Conservation (phyloP, 2,113 vertebrate genomes). For the Gasterosteus nipponicus region DNA sequence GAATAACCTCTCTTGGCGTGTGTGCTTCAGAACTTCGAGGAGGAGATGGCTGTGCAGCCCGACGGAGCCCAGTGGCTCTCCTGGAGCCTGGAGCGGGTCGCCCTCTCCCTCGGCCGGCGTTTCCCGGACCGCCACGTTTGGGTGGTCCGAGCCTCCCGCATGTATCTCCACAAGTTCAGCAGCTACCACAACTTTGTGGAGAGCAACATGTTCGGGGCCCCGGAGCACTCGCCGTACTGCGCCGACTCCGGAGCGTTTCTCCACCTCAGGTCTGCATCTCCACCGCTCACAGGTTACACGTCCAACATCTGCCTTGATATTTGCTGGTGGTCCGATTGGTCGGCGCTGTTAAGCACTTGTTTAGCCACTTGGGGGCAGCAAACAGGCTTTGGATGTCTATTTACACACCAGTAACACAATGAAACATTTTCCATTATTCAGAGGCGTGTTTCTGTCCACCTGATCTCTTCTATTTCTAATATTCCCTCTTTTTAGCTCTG, state of each 20-base stretch:
- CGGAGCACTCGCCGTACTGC: conserved; percentile 87
- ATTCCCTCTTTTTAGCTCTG: not conserved
- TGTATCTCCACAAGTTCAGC: conserved; percentile 98
- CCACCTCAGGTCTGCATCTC: conserved; percentile 83
- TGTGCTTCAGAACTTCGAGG: conserved; percentile 89
- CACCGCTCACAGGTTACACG: too few relatives aligned
- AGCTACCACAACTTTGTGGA: conserved; percentile 95
- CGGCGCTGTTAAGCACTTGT: not conserved
- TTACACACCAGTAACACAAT: not conserved
- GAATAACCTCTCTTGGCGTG: rapidly evolving
- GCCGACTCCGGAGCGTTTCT: conserved; percentile 85
- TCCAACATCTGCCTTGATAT: not conserved
- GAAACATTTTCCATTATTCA: not conserved
- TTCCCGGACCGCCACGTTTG: conserved; percentile 90
- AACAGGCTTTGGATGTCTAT: not conserved
- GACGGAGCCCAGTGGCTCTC: conserved; percentile 90
- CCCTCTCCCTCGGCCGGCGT: conserved; percentile 83
- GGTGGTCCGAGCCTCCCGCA: conserved; percentile 91
- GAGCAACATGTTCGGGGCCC: conserved; percentile 95
- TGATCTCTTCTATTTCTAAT: too few relatives aligned
- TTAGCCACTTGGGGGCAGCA: not conserved
- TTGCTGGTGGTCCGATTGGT: not conserved
- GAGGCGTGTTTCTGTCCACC: not conserved
- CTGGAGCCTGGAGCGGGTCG: conserved; percentile 94
- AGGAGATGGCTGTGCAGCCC: conserved; percentile 89